Conservation (phyloP, 2,888 invertebrate genomes). For the Ormyrus nitidulus region DNA sequence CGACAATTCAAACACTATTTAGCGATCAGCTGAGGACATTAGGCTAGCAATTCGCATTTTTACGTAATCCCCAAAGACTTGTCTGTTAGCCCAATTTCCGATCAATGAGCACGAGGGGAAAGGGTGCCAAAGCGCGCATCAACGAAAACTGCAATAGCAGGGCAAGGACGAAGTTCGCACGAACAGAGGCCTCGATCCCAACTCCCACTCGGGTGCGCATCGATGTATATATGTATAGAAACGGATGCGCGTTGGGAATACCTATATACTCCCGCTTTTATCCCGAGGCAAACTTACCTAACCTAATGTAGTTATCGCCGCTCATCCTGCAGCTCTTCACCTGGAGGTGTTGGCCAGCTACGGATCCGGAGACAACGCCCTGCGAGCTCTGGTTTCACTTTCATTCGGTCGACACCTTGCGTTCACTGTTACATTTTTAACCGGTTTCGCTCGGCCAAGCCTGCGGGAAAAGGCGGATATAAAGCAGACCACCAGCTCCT, state of each 20-base stretch:
- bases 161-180: constrained; percentile 32
- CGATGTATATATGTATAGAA: neutral
- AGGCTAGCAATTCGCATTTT: constrained; percentile 10
- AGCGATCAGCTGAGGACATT: neutral
- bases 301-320: constrained; percentile 48
- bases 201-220: no score
- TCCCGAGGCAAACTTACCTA: constrained; percentile 38
- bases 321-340: constrained; percentile 38
- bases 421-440: constrained; percentile 39
- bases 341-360: no score
- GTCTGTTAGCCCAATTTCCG: no score
- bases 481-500: neutral
- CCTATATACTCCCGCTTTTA: neutral
- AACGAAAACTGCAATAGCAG: neutral
- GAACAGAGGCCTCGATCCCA: neutral
- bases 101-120: no score
- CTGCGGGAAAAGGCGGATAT: neutral
- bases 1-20: neutral
- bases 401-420: constrained; percentile 4
- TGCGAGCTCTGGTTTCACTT: constrained; percentile 17
- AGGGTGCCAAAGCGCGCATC: neutral
- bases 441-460: constrained; percentile 19
- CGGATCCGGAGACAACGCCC: no score
- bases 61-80: neutral
- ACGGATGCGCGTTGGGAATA: neutral